A percentile compares a stretch with the other conserved stretches of the same genome.
Conservation (phyloP, 1,140 invertebrate genomes). For the Scylla paramamosain region DNA sequence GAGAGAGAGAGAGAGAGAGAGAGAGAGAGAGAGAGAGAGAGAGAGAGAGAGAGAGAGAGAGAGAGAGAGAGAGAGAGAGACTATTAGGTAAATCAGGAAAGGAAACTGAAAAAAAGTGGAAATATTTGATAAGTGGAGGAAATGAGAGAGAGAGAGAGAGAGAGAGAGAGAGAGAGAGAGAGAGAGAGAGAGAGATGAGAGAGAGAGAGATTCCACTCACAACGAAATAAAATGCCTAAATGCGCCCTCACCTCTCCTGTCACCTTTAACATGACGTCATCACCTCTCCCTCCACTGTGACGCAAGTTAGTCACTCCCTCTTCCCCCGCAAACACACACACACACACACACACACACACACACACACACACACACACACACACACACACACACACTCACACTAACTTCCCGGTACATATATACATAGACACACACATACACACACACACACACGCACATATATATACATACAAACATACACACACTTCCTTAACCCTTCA, state of each 20-base stretch:
- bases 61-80: conserved; percentile 10
- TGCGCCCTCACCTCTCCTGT: neutral
- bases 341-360: too few relatives aligned
- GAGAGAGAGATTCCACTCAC: neutral
- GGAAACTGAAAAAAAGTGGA: too few relatives aligned
- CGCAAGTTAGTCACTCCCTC: too few relatives aligned
- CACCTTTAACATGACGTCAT: neutral
- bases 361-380: neutral
- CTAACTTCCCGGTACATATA: too few relatives aligned
- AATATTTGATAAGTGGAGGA: too few relatives aligned
- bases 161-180: neutral
- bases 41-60: conserved; percentile 12
- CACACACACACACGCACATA: neutral
- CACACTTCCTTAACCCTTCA: neutral
- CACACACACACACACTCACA: too few relatives aligned
- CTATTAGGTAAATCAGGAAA: too few relatives aligned
- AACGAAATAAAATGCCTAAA: neutral
- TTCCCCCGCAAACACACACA: too few relatives aligned
- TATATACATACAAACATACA: neutral
- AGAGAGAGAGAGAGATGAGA: neutral
- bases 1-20: neutral
- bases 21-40: neutral
- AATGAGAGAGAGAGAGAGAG: neutral
- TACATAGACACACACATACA: neutral
- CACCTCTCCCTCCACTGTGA: neutral